These are phyloP conservation scores for Betta splendens DNA, from an alignment of 2,797 vertebrate genomes.

Conservation along the genomic window DNA sequence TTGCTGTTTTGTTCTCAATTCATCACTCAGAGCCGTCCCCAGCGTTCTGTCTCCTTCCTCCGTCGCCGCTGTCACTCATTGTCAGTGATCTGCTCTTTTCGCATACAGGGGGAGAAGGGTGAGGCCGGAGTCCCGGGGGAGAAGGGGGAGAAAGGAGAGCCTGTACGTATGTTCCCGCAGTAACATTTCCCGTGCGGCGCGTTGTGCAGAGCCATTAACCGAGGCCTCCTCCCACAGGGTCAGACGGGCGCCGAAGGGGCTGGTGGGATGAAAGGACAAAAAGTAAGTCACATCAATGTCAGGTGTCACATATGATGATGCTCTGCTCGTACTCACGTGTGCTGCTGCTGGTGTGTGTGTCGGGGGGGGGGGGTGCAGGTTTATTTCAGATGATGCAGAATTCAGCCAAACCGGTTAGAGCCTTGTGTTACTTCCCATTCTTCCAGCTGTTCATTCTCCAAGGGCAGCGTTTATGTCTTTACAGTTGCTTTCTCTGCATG, in stretches of 20 bases:
- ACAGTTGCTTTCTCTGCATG: constrained; percentile 20
- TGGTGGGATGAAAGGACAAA: constrained; percentile 83
- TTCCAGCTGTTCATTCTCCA: constrained; percentile 8
- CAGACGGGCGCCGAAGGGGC: constrained; percentile 77
- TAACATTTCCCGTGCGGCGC: constrained; percentile 62
- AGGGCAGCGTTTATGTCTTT: constrained; percentile 16
- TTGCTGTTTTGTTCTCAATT: constrained; percentile 17
- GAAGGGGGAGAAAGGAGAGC: constrained; percentile 85
- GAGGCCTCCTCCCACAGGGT: constrained; percentile 76
- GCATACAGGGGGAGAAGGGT: constrained; percentile 79
- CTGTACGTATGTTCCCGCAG: constrained; percentile 80
- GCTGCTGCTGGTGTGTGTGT: constrained; percentile 9
- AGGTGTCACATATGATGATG: constrained; percentile 56
- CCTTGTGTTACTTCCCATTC: constrained; percentile 23
- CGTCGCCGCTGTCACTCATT: constrained; percentile 60
- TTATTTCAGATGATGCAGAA: constrained; percentile 19
- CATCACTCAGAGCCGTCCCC: constrained; percentile 34
- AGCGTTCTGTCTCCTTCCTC: constrained; percentile 29
- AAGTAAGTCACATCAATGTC: constrained; percentile 81
- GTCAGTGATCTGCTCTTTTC: constrained; percentile 57
- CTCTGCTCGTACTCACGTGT: constrained; percentile 13
- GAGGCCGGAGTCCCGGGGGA: constrained; percentile 77
- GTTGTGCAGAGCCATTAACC: constrained; percentile 71
- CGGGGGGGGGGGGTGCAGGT: constrained; percentile 3
- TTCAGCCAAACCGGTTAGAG: constrained; percentile 28